phyloP scores from a whole-genome alignment of 2,797 vertebrate genomes.

The Hafferia zeledoni region DNA sequence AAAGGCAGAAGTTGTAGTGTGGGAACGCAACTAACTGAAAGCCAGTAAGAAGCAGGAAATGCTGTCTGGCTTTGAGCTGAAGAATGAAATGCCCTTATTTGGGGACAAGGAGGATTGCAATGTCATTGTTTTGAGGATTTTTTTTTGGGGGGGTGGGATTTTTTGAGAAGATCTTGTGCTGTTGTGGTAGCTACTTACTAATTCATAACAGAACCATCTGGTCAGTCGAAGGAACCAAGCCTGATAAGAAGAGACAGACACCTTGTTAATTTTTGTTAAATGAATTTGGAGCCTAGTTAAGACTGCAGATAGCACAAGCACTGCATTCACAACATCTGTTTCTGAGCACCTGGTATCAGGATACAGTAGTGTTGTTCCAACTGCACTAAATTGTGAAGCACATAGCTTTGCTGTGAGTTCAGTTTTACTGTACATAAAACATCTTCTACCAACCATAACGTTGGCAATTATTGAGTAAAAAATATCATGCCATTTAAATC shows the following conservation, averaged over 20 bases:
- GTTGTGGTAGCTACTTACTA: background rate
- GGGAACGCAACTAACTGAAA: background rate
- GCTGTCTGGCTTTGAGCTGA: background rate
- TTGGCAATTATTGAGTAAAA: background rate
- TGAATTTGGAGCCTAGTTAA: background rate
- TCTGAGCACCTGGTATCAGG: background rate
- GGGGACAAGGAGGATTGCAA: background rate
- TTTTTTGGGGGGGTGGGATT: background rate
- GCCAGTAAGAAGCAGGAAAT: background rate
- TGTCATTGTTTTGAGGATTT: background rate
- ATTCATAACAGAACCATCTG: background rate
- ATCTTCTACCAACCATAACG: background rate
- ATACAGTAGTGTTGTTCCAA: background rate
- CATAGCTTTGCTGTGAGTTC: background rate
- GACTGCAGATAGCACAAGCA: background rate
- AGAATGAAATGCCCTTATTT: background rate
- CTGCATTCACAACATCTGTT: background rate
- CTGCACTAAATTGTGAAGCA: background rate
- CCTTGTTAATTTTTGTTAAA: background rate
- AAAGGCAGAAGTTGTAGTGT: background rate
- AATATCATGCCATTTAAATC: background rate
- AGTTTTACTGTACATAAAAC: background rate
- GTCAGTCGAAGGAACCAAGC: background rate
- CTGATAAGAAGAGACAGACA: background rate
- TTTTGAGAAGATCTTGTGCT: background rate